A percentile compares a stretch with the other conserved stretches of the same genome.
Evolutionary conservation across 2,888 invertebrate genomes (phyloP).

Genomic region (Eristalinus aeneus): DNA sequence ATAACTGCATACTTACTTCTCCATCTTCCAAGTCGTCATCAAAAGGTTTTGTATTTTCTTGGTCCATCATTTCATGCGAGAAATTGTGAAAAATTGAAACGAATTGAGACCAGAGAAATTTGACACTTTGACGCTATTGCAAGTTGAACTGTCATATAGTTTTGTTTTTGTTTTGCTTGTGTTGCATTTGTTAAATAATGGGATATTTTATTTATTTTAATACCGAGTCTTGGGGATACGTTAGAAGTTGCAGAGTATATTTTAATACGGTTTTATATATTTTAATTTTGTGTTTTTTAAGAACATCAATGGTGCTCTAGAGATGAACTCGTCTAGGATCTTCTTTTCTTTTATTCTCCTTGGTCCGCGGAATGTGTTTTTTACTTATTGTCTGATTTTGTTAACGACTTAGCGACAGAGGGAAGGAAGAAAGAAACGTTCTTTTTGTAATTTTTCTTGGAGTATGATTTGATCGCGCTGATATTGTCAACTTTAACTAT

Average conservation of each 20-base stretch:
- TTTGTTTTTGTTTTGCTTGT: conserved; percentile 3
- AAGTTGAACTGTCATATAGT: conserved; percentile 3
- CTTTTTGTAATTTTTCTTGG: no score
- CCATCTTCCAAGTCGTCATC: conserved; percentile 85
- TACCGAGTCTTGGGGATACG: neutral
- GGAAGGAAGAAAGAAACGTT: no score
- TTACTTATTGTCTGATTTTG: no score
- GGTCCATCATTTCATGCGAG: conserved; percentile 81
- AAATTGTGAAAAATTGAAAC: neutral
- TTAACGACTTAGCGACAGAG: no score
- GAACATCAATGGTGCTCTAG: no score
- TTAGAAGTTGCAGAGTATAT: neutral
- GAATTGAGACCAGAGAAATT: conserved; percentile 27
- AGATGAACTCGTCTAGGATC: no score
- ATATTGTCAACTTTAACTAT: no score
- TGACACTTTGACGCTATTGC: conserved; percentile 62
- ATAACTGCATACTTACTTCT: conserved; percentile 82
- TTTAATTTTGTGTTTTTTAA: no score
- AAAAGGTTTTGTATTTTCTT: conserved; percentile 83
- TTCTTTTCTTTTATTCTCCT: no score
- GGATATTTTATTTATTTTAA: neutral
- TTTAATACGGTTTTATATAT: no score
- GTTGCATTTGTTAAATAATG: neutral
- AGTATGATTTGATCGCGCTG: no score
- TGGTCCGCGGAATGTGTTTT: no score